phyloP scores from a whole-genome alignment of 2,888 invertebrate genomes.

The Schizaphis graminum region DNA sequence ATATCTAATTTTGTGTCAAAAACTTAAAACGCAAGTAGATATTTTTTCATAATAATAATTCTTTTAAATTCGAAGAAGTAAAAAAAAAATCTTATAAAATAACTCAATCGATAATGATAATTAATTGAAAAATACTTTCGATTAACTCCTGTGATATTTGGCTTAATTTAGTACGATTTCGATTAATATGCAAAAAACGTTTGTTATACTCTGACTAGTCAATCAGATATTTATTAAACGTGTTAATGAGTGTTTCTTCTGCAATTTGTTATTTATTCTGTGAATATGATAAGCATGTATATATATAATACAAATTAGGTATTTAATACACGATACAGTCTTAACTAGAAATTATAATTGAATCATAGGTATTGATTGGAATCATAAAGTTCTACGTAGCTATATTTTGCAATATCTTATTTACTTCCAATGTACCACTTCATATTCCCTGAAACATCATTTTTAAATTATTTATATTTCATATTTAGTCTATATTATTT shows the following conservation, averaged over 20 bases:
- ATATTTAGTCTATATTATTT: neutral
- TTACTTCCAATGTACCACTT: neutral
- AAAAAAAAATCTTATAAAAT: neutral
- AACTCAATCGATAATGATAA: neutral
- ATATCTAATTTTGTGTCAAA: neutral
- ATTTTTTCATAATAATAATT: neutral
- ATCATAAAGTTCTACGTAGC: neutral
- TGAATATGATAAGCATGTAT: neutral
- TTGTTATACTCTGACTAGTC: neutral
- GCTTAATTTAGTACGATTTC: neutral
- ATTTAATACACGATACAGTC: neutral
- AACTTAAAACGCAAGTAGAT: neutral
- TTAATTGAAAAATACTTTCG: neutral
- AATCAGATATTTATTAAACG: neutral
- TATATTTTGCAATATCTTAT: neutral
- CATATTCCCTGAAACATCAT: neutral
- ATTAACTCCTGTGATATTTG: neutral
- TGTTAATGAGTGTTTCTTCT: neutral
- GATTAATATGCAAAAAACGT: neutral
- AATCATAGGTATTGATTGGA: neutral
- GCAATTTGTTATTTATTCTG: neutral
- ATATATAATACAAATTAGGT: neutral
- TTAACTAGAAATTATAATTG: neutral
- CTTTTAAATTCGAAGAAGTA: neutral
- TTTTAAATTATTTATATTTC: neutral